Evolutionary conservation across 2,113 vertebrate species (phyloP).

Genomic region (Connochaetes taurinus): DNA sequence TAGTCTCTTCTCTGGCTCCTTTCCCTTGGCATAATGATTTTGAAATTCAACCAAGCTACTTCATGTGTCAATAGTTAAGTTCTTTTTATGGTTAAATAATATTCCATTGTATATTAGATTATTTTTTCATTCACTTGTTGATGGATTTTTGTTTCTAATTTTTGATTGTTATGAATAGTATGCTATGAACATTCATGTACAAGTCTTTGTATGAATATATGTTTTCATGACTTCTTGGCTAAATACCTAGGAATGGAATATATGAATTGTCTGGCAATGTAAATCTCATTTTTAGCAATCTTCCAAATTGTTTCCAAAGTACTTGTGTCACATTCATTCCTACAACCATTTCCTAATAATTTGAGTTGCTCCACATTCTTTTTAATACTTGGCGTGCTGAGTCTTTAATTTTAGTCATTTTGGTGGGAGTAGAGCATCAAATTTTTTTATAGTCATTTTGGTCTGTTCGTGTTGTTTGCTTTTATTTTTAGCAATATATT

Average conservation of each 20-base stretch:
- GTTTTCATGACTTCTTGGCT: neutral
- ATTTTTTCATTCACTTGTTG: neutral
- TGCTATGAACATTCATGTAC: neutral
- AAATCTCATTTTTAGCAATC: neutral
- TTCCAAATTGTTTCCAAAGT: neutral
- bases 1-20: neutral
- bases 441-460: neutral
- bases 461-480: neutral
- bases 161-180: neutral
- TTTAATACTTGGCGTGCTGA: neutral
- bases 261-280: neutral
- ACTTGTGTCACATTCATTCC: neutral
- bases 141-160: neutral
- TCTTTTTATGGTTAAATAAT: neutral
- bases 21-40: neutral
- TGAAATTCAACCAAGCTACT: neutral
- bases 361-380: neutral
- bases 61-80: neutral
- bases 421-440: neutral
- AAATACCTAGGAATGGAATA: neutral
- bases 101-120: neutral
- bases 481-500: neutral
- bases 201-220: neutral
- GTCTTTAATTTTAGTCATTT: neutral
- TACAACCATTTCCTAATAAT: neutral